Percentiles rank a stretch among this genome's conserved stretches.
Conservation (phyloP, 2,797 vertebrate species). For the Danio tinwini region DNA sequence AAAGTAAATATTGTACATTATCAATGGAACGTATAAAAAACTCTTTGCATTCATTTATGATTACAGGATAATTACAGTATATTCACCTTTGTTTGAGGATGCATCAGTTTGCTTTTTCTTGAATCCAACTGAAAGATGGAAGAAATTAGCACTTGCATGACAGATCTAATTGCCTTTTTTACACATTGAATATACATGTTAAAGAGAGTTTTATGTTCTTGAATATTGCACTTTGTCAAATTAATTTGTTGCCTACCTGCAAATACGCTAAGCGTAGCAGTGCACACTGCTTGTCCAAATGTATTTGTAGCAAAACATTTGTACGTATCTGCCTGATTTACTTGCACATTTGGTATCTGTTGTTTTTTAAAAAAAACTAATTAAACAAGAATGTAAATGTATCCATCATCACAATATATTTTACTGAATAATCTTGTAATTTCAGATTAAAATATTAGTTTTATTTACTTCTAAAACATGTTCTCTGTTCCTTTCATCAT, state of each 20-base stretch:
- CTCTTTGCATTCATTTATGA: background rate
- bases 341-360: slow-evolving; percentile 79
- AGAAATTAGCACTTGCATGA: background rate
- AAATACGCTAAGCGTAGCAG: slow-evolving; percentile 78
- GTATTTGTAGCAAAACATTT: slow-evolving; percentile 83
- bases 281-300: slow-evolving; percentile 83
- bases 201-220: background rate
- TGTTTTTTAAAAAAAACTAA: background rate
- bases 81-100: slow-evolving; percentile 33
- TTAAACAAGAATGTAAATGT: background rate
- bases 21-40: background rate
- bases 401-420: background rate
- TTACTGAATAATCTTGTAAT: background rate
- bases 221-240: background rate
- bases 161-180: too few species aligned
- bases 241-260: slow-evolving; percentile 75
- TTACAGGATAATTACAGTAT: background rate
- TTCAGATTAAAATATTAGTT: background rate
- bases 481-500: slow-evolving; percentile 72
- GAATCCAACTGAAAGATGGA: slow-evolving; percentile 75
- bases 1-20: slow-evolving; percentile 4
- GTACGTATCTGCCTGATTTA: slow-evolving; percentile 81
- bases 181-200: background rate
- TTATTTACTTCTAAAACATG: slow-evolving; percentile 83
- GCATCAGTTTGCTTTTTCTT: slow-evolving; percentile 74